A percentile compares a stretch with the other conserved stretches of the same genome.
These are phyloP conservation scores for Arenaria interpres DNA, from an alignment of 2,113 vertebrate genomes.

Conservation along the genomic window DNA sequence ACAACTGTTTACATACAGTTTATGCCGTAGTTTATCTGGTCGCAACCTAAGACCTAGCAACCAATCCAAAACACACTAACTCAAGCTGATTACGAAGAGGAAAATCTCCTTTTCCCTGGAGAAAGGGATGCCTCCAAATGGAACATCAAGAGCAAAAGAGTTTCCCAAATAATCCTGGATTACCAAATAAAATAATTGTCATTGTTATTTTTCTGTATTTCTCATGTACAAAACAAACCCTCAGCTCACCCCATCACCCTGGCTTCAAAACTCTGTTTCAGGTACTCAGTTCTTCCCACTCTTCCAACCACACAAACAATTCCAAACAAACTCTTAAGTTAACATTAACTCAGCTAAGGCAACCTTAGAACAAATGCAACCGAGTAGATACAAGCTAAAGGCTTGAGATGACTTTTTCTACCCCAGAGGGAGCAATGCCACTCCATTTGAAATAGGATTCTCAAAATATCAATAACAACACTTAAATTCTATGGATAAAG, in stretches of 20 bases:
- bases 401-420: background rate
- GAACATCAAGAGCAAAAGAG: background rate
- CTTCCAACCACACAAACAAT: background rate
- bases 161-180: background rate
- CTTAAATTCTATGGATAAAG: background rate
- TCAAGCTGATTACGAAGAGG: background rate
- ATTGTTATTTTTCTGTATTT: background rate
- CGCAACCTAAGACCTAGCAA: background rate
- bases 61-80: background rate
- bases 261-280: background rate
- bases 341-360: background rate
- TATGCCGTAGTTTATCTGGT: background rate
- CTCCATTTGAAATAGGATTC: background rate
- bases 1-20: background rate
- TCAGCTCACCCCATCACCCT: background rate
- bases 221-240: background rate
- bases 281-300: background rate
- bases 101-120: background rate
- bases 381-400: fast-evolving
- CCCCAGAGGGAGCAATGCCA: background rate
- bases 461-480: background rate
- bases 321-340: background rate
- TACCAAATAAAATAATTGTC: background rate
- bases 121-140: background rate
- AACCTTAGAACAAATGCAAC: background rate